Evolutionary conservation across 92 coral and sea anemone genomes (phyloP), one percentile per base, ranked within the genome.

Genomic region (Parazoanthus swiftii): DNA sequence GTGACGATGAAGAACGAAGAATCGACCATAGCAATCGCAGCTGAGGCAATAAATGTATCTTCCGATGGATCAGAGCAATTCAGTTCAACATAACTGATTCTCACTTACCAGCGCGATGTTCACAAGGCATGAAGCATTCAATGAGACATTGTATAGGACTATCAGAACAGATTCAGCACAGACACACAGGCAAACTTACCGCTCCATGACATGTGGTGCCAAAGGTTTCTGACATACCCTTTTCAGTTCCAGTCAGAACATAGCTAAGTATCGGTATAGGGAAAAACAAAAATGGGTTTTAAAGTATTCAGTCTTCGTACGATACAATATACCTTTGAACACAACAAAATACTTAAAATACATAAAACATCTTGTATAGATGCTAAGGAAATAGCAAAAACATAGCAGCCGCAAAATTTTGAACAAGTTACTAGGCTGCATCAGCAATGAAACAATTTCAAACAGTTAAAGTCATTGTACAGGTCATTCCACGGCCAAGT

Each of bases 141-240:
- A 35, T 48, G 11, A 48, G 51, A 48, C 11, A 48, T 48, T 48
- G 11, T 48, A 10, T 48, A 10, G 9, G 9, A 7, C 51, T 6
- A 48, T 10, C 11, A 48, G 16, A 58, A 59, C 33, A 51, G 51
- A 76, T 2, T 44, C 71, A 33, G 26, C 42, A 25, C 3, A 3
- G 54, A 36, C 2, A 84, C 29, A 50, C 46, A n/a, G 11, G 6
- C 11, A 2, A 50, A 88, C 98, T 93, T 93, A 97, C 99, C 78
- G 99, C 99, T 23, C 99, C 99, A 72, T 97, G 99, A 26, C 99
- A 97, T 2, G 99, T 97, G 9, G 99, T 93, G 21, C 99, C 99
- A 88, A 95, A 95, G 14, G 98, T 95, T 46, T 93, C 94, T 14
- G 56, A 89, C 99, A 96, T 96, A 54, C 99, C 99, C 84, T 90